Conservation (phyloP, 2,113 vertebrate genomes). For the Aegotheles bennettii region DNA sequence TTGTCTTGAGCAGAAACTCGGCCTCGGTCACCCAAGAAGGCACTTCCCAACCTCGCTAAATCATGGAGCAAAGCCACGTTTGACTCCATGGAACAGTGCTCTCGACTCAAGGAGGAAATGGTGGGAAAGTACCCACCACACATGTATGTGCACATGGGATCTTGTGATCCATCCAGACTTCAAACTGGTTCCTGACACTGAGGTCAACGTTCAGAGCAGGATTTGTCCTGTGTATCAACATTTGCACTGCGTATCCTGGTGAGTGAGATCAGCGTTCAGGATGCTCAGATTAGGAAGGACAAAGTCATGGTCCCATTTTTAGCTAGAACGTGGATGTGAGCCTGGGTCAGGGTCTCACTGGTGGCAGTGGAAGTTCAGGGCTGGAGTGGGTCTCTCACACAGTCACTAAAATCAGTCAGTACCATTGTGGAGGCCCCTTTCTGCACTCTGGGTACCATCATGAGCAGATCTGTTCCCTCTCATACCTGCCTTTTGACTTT, state of each 20-base stretch:
- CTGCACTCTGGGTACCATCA: too few relatives aligned
- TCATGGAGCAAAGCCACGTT: too few relatives aligned
- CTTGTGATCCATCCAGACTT: neutral
- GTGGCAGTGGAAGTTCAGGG: neutral
- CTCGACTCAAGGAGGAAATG: rapidly evolving
- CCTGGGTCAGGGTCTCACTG: neutral
- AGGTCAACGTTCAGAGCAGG: neutral
- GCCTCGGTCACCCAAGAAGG: too few relatives aligned
- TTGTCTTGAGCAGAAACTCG: too few relatives aligned
- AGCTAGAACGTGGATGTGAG: rapidly evolving
- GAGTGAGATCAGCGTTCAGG: neutral
- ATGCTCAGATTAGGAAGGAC: neutral
- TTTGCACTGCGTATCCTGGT: rapidly evolving
- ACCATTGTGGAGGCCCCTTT: neutral
- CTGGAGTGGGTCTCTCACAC: too few relatives aligned
- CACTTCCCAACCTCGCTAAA: too few relatives aligned
- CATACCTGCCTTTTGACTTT: neutral
- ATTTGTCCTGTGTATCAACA: rapidly evolving
- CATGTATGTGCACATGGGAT: rapidly evolving
- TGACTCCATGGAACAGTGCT: too few relatives aligned
- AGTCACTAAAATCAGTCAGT: neutral
- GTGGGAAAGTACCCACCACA: rapidly evolving
- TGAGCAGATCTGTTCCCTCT: neutral
- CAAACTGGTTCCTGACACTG: neutral
- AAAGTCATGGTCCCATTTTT: neutral